Conservation (phyloP, 2,113 vertebrate genomes). For the Tachysurus fulvidraco region DNA sequence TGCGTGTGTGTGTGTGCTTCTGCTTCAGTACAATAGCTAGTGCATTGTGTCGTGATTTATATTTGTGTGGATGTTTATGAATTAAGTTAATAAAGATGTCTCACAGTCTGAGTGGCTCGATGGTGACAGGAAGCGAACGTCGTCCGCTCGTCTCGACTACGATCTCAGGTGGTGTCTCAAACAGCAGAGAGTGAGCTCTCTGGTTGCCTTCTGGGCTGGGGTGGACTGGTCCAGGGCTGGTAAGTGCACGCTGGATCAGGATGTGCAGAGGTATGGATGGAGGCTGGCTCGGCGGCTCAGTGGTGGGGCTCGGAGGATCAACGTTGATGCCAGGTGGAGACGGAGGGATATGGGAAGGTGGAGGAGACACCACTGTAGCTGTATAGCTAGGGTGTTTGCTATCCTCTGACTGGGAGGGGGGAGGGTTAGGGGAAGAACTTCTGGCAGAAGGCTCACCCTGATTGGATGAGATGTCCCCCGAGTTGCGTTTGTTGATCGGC, state of each 20-base stretch:
- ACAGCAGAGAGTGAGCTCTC: constrained; percentile 87
- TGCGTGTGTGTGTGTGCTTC: neutral
- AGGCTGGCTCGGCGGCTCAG: constrained; percentile 71
- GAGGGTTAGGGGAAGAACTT: constrained; percentile 56
- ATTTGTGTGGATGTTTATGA: neutral
- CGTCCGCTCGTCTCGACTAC: constrained; percentile 63
- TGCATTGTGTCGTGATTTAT: neutral
- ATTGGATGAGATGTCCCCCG: constrained; percentile 61
- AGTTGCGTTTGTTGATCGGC: constrained; percentile 68
- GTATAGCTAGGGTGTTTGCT: constrained; percentile 41
- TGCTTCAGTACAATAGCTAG: neutral
- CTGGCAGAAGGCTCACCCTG: constrained; percentile 43
- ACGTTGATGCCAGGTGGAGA: constrained; percentile 62
- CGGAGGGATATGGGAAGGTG: constrained; percentile 69
- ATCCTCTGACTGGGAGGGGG: constrained; percentile 43
- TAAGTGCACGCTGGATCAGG: constrained; percentile 88
- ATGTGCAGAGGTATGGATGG: constrained; percentile 83
- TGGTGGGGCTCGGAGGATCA: constrained; percentile 62
- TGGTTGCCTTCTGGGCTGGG: constrained; percentile 76
- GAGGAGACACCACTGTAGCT: constrained; percentile 36
- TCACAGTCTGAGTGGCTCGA: constrained; percentile 95
- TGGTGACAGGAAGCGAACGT: constrained; percentile 85
- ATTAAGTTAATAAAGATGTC: constrained; percentile 46
- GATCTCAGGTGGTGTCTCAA: constrained; percentile 75
- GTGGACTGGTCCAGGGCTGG: constrained; percentile 74